Evolutionary conservation across 2,113 vertebrate species (phyloP), one percentile per base, ranked within the genome.

Genomic region (Osmerus eperlanus): DNA sequence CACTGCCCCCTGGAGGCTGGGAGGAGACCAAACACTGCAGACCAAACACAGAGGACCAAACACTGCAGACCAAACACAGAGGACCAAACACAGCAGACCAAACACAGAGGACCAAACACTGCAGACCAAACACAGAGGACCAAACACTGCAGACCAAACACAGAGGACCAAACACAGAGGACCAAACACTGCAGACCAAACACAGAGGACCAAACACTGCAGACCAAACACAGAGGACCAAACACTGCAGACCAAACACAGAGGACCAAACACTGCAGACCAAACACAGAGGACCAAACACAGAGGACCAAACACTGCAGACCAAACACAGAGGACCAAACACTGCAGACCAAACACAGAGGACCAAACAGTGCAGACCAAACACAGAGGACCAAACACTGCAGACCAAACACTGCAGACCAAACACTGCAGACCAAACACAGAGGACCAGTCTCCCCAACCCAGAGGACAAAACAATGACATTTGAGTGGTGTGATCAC

Each of bases 1-100:
- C 52, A 65, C 15, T 47, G 18, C 62, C 72, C 53, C 69, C 68
- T 80, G 72, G 65, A 72, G 79, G 65, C 79, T 87, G 62, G 67
- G 1, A 66, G 60, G 41, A 53, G 28, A 61, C 28, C 36, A 18
- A 56, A 65, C 74, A 3, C 4, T 28, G 13, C 16, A 65, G 0
- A 0, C 67, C 7, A 60, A 60, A 14, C 16, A 62, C n/a, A 18
- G 7, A 70, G 21, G 21, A 21, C 21, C 21, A 21, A 21, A 21
- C 21, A 21, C 21, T 21, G 21, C 21, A 21, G 21, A 2, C 2
- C 23, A 23, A 60, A 14, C 16, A 62, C 16, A 18, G 7, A 70
- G 23, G 23, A 23, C n/a, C 19, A 60, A 9, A 19, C 2, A 7
- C 19, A 60, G 12, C 21, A 21, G 21, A 21, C 21, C 21, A 21